These are phyloP conservation scores for Serilophus lunatus DNA, from an alignment of 2,113 vertebrate species.

Conservation along the genomic window DNA sequence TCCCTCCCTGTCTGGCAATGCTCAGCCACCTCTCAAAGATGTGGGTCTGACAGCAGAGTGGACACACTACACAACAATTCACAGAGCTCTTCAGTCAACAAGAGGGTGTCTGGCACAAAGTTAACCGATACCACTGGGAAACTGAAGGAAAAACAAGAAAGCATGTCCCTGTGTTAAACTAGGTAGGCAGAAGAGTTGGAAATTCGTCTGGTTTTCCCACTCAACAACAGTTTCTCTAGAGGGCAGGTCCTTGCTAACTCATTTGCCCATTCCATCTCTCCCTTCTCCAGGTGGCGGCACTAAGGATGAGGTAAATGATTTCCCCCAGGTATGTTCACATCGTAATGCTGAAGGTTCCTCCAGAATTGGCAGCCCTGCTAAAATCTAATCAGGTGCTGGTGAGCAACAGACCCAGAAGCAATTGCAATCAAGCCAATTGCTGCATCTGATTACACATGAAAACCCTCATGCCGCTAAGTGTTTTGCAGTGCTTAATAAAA, in stretches of 20 bases:
- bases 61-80: neutral
- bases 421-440: slow-evolving; percentile 66
- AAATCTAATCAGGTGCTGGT: slow-evolving; percentile 61
- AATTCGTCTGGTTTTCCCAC: neutral
- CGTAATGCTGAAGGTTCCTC: neutral
- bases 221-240: neutral
- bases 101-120: neutral
- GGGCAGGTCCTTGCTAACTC: neutral
- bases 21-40: neutral
- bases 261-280: neutral
- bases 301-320: neutral
- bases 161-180: neutral
- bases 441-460: slow-evolving; percentile 60
- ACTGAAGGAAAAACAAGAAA: neutral
- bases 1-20: neutral
- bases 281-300: neutral
- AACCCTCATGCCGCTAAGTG: neutral
- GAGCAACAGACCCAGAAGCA: slow-evolving; percentile 46
- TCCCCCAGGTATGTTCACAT: neutral
- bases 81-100: accelerated
- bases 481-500: slow-evolving; percentile 59
- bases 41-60: neutral
- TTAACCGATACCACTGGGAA: neutral
- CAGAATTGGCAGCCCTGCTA: neutral
- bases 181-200: neutral